These are phyloP conservation scores for Achlya flavicornis DNA, from an alignment of 2,888 invertebrate species.

Conservation along the genomic window DNA sequence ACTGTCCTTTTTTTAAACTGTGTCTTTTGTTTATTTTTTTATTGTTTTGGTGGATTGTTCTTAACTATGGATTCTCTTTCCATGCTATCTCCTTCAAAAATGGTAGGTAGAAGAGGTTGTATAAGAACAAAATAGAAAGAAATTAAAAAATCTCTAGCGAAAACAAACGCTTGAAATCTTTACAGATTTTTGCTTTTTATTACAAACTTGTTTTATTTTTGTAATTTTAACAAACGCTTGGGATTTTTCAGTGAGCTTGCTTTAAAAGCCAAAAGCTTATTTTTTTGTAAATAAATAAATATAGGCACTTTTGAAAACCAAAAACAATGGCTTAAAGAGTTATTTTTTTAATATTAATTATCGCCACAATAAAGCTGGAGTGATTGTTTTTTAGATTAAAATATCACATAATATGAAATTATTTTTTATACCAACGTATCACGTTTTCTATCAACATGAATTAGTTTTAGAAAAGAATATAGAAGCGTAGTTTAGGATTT, in stretches of 20 bases:
- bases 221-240: conserved; percentile 32
- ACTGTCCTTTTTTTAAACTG: conserved; percentile 38
- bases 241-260: conserved; percentile 30
- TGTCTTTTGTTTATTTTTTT: conserved; percentile 44
- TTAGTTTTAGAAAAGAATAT: not conserved
- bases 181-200: conserved; percentile 28
- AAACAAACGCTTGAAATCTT: conserved; percentile 39
- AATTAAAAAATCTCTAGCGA: conserved; percentile 32
- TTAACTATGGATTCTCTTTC: conserved; percentile 80
- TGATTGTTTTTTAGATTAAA: conserved; percentile 24
- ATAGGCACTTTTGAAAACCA: conserved; percentile 13
- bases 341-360: conserved; percentile 24
- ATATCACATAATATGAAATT: conserved; percentile 20
- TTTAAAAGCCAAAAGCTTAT: conserved; percentile 16
- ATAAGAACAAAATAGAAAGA: conserved; percentile 69
- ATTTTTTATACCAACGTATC: conserved; percentile 8
- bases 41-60: conserved; percentile 53
- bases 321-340: conserved; percentile 21
- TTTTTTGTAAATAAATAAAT: conserved; percentile 23
- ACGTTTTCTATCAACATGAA: not conserved
- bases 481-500: not conserved
- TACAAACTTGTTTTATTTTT: conserved; percentile 21
- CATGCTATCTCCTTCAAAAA: conserved; percentile 83
- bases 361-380: conserved; percentile 41
- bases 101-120: conserved; percentile 84